A percentile compares a stretch with the other conserved stretches of the same genome.
phyloP scores from a whole-genome alignment of 2,888 invertebrate genomes.

The Pollenia amentaria region DNA sequence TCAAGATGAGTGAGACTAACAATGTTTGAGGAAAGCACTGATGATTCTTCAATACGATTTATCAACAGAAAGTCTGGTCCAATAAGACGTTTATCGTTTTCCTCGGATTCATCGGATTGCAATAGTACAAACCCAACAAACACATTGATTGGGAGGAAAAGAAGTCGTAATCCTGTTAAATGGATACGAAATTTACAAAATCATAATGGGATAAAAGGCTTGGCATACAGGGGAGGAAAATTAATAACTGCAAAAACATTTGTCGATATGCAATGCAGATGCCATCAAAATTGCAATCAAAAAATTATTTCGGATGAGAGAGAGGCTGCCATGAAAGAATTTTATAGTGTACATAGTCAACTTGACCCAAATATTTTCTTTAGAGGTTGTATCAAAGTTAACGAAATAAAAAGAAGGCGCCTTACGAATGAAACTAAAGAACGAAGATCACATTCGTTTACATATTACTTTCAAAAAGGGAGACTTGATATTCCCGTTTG shows the following conservation, averaged over 20 bases:
- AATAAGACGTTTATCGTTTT: constrained; percentile 12
- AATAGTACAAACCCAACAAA: neutral
- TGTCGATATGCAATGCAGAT: constrained; percentile 74
- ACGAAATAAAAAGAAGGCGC: constrained; percentile 41
- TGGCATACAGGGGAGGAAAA: constrained; percentile 52
- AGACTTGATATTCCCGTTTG: constrained; percentile 10
- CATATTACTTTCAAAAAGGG: too few relatives aligned
- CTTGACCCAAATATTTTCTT: constrained; percentile 76
- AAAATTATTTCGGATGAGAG: constrained; percentile 33
- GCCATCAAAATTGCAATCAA: constrained; percentile 71
- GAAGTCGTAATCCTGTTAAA: constrained; percentile 47
- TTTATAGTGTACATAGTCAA: constrained; percentile 66
- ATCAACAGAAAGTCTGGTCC: neutral
- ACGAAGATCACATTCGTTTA: neutral
- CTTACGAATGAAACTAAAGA: too few relatives aligned
- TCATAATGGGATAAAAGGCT: constrained; percentile 75
- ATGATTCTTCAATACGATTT: neutral
- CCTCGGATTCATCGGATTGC: constrained; percentile 63
- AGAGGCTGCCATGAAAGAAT: constrained; percentile 12
- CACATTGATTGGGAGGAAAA: constrained; percentile 57
- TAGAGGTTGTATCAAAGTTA: constrained; percentile 73
- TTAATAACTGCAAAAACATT: constrained; percentile 44
- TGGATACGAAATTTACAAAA: constrained; percentile 75
- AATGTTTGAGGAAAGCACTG: neutral
- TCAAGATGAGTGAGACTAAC: neutral